Conservation (phyloP, 1,140 invertebrate genomes). For the Drosophila kohkoa region DNA sequence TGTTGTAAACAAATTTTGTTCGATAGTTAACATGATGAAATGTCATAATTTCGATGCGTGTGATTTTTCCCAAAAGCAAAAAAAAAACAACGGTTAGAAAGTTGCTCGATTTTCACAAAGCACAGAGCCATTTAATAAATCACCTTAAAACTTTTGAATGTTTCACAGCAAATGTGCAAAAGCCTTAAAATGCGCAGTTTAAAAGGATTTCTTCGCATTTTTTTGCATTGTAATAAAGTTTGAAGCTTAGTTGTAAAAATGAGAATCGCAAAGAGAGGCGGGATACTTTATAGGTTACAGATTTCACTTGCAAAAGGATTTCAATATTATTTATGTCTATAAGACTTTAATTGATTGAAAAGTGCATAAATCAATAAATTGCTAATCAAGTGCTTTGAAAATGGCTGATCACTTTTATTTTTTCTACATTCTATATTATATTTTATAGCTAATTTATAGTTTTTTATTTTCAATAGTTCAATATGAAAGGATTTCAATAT, state of each 20-base stretch:
- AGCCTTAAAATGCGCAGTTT: neutral
- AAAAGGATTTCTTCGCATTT: neutral
- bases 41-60: conserved; percentile 73
- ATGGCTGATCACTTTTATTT: too few relatives aligned
- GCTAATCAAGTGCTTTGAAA: too few relatives aligned
- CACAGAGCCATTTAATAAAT: conserved; percentile 17
- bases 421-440: too few relatives aligned
- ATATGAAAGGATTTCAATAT: too few relatives aligned
- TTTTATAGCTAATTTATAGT: too few relatives aligned
- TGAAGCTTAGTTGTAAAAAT: neutral
- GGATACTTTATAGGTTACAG: too few relatives aligned
- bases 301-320: too few relatives aligned
- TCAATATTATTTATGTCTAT: too few relatives aligned
- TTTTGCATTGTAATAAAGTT: neutral
- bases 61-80: conserved; percentile 25
- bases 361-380: too few relatives aligned
- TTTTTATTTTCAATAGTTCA: too few relatives aligned
- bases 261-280: neutral
- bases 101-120: conserved; percentile 46
- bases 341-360: too few relatives aligned
- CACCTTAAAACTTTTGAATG: conserved; percentile 11
- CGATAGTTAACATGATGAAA: conserved; percentile 65
- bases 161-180: neutral
- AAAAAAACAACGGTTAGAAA: conserved; percentile 35
- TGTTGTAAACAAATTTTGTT: conserved; percentile 74